phyloP scores from a whole-genome alignment of 2,113 vertebrate genomes.

The Hypanus sabinus region DNA sequence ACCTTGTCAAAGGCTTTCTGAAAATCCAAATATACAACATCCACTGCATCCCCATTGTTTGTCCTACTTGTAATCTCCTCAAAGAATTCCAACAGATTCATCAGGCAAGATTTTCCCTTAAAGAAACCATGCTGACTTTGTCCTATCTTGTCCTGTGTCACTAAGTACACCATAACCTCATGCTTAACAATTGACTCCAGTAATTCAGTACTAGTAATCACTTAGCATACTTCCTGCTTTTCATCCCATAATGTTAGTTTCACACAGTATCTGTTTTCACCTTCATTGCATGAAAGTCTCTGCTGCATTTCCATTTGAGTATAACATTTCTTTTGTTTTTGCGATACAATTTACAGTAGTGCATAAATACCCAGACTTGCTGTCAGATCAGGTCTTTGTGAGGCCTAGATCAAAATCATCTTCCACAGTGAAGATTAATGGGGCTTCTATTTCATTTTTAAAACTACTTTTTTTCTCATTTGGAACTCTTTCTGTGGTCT shows the following conservation, averaged over 20 bases:
- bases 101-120: no score
- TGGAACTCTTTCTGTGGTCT: background rate
- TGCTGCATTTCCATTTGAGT: background rate
- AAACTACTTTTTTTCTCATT: background rate
- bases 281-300: background rate
- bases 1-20: no score
- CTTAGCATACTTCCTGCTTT: background rate
- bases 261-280: background rate
- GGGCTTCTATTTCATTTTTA: background rate
- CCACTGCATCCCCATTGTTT: no score
- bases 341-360: background rate
- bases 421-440: background rate
- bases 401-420: background rate
- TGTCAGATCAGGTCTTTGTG: no score
- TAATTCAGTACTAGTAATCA: background rate
- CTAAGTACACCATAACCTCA: no score
- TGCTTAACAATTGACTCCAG: background rate
- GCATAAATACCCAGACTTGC: background rate
- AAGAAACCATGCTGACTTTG: no score
- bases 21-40: no score
- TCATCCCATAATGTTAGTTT: background rate
- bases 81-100: no score
- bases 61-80: no score
- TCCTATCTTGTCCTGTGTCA: no score
- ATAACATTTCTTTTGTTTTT: background rate